Percentiles rank a stretch among this genome's conserved stretches.
Conservation (phyloP, 2,888 invertebrate species). For the Anthoptus insignis region DNA sequence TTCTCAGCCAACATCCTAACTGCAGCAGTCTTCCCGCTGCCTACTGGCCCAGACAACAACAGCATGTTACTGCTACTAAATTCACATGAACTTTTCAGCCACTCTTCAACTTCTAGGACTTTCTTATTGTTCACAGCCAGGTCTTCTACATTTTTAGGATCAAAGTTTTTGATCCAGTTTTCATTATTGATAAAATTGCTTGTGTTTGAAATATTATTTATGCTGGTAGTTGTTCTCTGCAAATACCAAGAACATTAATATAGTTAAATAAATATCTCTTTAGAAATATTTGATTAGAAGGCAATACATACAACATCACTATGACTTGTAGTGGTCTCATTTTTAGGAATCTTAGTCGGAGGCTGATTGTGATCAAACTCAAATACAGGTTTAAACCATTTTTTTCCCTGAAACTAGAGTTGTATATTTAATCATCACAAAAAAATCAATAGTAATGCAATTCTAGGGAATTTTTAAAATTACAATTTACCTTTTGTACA, state of each 20-base stretch:
- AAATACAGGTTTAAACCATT: conserved; percentile 77
- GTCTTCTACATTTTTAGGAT: conserved; percentile 87
- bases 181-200: conserved; percentile 47
- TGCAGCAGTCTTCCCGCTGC: conserved; percentile 94
- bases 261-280: conserved; percentile 8
- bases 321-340: conserved; percentile 31
- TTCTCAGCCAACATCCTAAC: conserved; percentile 89
- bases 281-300: background rate
- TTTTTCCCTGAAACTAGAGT: conserved; percentile 60
- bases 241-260: background rate
- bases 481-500: conserved; percentile 37
- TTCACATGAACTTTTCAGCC: conserved; percentile 83
- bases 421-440: too few relatives aligned
- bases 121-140: conserved; percentile 93
- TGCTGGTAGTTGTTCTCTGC: conserved; percentile 17
- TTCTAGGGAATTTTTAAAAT: too few relatives aligned
- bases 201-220: conserved; percentile 17
- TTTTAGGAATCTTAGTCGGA: conserved; percentile 56
- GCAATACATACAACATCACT: background rate
- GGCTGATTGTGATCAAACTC: conserved; percentile 68
- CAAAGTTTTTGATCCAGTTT: conserved; percentile 88
- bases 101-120: conserved; percentile 90
- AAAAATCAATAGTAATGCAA: too few relatives aligned
- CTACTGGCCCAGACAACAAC: conserved; percentile 94
- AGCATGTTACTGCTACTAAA: conserved; percentile 84